Evolutionary conservation across 2,797 vertebrate species (phyloP), one percentile per base, ranked within the genome.

Genomic region (Xyrichtys novacula): DNA sequence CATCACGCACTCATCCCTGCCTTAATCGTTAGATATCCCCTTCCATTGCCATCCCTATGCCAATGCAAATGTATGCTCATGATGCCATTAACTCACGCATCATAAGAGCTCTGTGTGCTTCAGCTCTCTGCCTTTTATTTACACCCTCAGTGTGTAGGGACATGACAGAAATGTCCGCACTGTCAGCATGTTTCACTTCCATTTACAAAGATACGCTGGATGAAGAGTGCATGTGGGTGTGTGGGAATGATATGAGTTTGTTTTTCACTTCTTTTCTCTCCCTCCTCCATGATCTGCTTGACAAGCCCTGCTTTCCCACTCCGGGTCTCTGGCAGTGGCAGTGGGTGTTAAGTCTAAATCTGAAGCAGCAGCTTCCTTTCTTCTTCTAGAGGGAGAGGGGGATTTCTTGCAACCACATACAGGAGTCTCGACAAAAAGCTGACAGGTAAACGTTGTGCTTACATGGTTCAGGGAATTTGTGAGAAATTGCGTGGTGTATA

Each of bases 401-500:
- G 64, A 72, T 65, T 79, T 75, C 68, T 78, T 53, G 39, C 6
- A 65, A 53, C 65, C 56, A 56, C 74, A 56, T 82, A 65, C 50
- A 74, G 48, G 48, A 50, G 60, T 68, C 60, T 65, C 40, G 55
- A 78, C 78, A 76, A 81, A 86, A 79, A 67, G 74, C 83, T 86
- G 86, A 84, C 85, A 85, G 79, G 83, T 85, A 81, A 88, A 85
- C 80, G 85, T 59, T 74, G 80, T 81, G 84, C 74, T 88, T 84
- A 85, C 85, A 78, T 48, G 86, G 82, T 80, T 85, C 71, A 76
- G 74, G 49, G 79, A 77, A 74, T 86, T 28, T 74, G 73, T 81
- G 77, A 86, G 77, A 77, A 76, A 85, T 83, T 52, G 77, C 29
- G 39, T 31, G 43, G 68, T 66, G 78, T 47, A 20, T 52, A 20